phyloP scores from a whole-genome alignment of 2,888 invertebrate genomes.

The Eubasilissa splendida region DNA sequence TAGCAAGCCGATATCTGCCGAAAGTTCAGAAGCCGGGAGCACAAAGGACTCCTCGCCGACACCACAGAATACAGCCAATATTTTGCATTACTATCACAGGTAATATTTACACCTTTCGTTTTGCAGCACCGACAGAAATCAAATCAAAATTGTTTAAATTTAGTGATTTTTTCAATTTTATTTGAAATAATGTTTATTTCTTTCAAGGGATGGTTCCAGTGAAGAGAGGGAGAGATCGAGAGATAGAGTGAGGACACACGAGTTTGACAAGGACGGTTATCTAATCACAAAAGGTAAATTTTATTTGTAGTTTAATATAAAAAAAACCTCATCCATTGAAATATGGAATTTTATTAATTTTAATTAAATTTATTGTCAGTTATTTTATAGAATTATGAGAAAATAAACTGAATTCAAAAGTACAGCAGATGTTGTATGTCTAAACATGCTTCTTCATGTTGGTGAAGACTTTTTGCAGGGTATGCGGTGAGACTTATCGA shows the following conservation, averaged over 20 bases:
- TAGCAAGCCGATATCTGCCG: conserved; percentile 65
- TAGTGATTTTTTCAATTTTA: too few species aligned
- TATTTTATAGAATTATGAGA: too few species aligned
- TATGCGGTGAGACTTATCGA: too few species aligned
- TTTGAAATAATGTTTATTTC: neutral
- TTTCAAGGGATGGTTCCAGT: conserved; percentile 68
- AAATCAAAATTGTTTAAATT: neutral
- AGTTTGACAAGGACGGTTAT: conserved; percentile 73
- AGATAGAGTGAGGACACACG: conserved; percentile 61
- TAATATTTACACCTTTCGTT: neutral
- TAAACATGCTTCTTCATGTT: too few species aligned
- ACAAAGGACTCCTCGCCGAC: conserved; percentile 71
- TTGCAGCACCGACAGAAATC: neutral
- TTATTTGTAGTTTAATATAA: too few species aligned
- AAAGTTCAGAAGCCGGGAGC: conserved; percentile 70
- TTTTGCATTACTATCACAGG: conserved; percentile 55
- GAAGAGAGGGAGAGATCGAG: conserved; percentile 65
- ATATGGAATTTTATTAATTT: too few species aligned
- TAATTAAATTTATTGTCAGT: too few species aligned
- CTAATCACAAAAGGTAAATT: conserved; percentile 74
- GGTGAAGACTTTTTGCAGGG: too few species aligned
- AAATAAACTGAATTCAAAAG: too few species aligned
- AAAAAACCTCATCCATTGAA: too few species aligned
- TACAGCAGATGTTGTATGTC: too few species aligned
- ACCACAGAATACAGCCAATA: conserved; percentile 60